A percentile compares a stretch with the other conserved stretches of the same genome.
These are phyloP conservation scores for Neolamprologus kungweensis DNA, from an alignment of 2,113 vertebrate genomes.

Conservation along the genomic window DNA sequence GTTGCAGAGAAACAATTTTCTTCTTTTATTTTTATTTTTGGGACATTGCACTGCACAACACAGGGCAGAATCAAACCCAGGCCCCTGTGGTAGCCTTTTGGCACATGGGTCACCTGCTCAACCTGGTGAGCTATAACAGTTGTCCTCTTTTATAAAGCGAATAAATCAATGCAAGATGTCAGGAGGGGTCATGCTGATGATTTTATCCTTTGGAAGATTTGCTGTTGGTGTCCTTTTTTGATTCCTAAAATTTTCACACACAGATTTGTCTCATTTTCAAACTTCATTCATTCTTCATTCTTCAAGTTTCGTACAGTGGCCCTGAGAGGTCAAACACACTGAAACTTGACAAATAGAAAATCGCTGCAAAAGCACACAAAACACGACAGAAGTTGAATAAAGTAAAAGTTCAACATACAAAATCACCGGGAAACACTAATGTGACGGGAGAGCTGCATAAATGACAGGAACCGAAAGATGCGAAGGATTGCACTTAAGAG, in stretches of 20 bases:
- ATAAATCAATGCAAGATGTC: not conserved
- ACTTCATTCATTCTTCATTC: not conserved
- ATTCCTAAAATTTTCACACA: not conserved
- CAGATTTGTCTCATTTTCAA: not conserved
- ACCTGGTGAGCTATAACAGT: not conserved
- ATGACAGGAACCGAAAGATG: not conserved
- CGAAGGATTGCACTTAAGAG: not conserved
- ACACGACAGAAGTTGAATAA: not conserved
- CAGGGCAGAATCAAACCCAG: not conserved
- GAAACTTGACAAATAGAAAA: not conserved
- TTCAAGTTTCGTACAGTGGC: not conserved
- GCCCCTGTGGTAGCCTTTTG: not conserved
- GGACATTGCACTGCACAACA: not conserved
- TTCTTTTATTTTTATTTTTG: not conserved
- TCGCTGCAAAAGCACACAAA: not conserved
- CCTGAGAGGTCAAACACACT: not conserved
- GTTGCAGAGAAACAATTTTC: not conserved
- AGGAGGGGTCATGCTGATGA: not conserved
- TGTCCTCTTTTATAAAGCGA: not conserved
- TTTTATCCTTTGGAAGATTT: not conserved
- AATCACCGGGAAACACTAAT: not conserved
- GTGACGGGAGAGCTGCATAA: not conserved
- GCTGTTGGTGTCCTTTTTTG: not conserved
- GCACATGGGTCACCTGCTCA: not conserved
- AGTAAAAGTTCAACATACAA: not conserved